These are phyloP conservation scores for Pseudeuparius sepicola DNA, from an alignment of 2,888 invertebrate genomes.

Conservation along the genomic window DNA sequence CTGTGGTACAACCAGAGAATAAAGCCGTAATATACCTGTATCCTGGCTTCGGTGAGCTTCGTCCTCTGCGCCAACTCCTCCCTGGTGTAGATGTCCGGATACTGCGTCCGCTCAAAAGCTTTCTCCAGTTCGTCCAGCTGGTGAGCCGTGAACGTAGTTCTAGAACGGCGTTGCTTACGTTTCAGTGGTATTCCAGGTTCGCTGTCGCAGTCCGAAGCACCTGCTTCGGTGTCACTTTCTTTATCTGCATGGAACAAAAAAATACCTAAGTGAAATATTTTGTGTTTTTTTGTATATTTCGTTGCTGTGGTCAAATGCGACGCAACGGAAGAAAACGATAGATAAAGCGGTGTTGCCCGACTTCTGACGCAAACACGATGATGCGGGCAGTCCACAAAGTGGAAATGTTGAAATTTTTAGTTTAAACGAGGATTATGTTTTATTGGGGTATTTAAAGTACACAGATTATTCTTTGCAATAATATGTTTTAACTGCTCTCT, in stretches of 20 bases:
- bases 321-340: too few relatives aligned
- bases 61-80: conserved; percentile 88
- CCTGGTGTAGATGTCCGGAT: conserved; percentile 89
- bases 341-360: too few relatives aligned
- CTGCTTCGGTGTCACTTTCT: conserved; percentile 34
- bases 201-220: conserved; percentile 68
- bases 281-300: too few relatives aligned
- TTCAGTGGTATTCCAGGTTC: conserved; percentile 86
- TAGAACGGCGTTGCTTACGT: conserved; percentile 80
- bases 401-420: too few relatives aligned
- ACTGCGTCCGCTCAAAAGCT: conserved; percentile 87
- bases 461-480: too few relatives aligned
- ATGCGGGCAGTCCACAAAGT: too few relatives aligned
- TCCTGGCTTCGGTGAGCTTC: conserved; percentile 85
- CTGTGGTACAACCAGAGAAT: too few relatives aligned
- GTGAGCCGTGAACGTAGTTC: conserved; percentile 91
- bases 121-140: conserved; percentile 85
- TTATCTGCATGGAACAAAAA: conserved; percentile 31
- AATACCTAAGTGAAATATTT: too few relatives aligned
- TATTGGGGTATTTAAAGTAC: too few relatives aligned
- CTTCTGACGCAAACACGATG: too few relatives aligned
- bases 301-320: neutral
- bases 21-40: conserved; percentile 78
- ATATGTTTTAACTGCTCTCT: too few relatives aligned
- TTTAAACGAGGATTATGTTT: too few relatives aligned